Evolutionary conservation across 1,140 invertebrate genomes (phyloP).

Genomic region (Paraescarpia echinospica): DNA sequence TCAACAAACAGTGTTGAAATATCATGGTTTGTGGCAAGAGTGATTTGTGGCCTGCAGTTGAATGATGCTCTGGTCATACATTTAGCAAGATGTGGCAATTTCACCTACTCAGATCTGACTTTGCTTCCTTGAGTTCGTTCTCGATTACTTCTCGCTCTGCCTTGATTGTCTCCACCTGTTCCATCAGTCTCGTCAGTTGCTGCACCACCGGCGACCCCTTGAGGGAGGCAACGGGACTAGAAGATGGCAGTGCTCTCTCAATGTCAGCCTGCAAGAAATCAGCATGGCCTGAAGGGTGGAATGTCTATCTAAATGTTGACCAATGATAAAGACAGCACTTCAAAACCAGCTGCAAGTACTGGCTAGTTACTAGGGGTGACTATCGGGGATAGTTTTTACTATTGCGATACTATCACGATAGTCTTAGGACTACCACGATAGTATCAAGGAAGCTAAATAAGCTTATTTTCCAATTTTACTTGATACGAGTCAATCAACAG

Average conservation of each 20-base stretch:
- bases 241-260: constrained; percentile 56
- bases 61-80: neutral
- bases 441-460: no score
- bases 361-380: no score
- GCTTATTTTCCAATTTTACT: no score
- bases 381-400: no score
- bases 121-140: constrained; percentile 79
- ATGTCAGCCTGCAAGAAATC: constrained; percentile 55
- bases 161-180: constrained; percentile 84
- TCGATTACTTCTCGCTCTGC: constrained; percentile 87
- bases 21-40: no score
- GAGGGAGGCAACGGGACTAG: constrained; percentile 44
- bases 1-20: no score
- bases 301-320: neutral
- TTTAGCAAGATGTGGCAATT: neutral
- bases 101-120: constrained; percentile 73
- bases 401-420: no score
- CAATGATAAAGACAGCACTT: no score
- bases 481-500: no score
- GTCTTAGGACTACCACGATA: no score
- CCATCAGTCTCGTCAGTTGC: constrained; percentile 79
- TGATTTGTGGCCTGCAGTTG: neutral
- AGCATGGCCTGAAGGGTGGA: neutral
- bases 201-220: constrained; percentile 63
- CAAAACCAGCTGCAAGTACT: no score